Base-by-base conservation (phyloP, 2,888 invertebrate genomes). In the Seira ritae region DNA sequence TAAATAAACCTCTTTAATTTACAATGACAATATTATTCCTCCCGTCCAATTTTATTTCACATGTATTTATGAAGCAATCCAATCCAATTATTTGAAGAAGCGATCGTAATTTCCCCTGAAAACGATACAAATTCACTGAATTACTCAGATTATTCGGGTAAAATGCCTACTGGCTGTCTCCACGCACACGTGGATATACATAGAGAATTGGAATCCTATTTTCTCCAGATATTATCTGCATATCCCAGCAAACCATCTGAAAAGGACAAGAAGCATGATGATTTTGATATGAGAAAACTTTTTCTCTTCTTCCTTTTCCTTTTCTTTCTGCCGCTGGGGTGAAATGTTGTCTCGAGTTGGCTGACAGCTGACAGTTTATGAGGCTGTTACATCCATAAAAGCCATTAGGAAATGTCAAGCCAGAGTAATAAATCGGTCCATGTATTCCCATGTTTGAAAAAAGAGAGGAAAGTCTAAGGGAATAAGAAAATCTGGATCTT, bases 351-450 rank as follows among this genome's bases (percentile, higher is more conserved):
- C 85, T 82, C 78, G 86, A 87, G 79, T 74, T 68, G 75, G 75
- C 73, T 84, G 84, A 84, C 85, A 84, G 85, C 81, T 84, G 85
- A 86, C 85, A 87, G 87, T 87, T 88, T 88, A 88, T 87, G 88
- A 88, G 87, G 86, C 84, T 85, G 85, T 86, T 87, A 88, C 74
- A 82, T 85, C 84, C 86, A 86, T 88, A 87, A 87, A 88, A 86
- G 83, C 86, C 87, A 88, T 88, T 88, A 84, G 85, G 86, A 87
- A 87, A 87, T 88, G 88, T 88, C 88, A 88, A 85, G 87, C 86
- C 84, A 77, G 77, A 79, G 84, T 85, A 80, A 87, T 84, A 88
- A 87, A 85, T 87, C 84, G 85, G 85, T 83, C 78, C 85, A 86
- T 84, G 86, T 85, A 86, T 84, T 87, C 84, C 80, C 84, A 80